Evolutionary conservation across 1,140 invertebrate species (phyloP).

Genomic region (Aphelinus atriplicis): DNA sequence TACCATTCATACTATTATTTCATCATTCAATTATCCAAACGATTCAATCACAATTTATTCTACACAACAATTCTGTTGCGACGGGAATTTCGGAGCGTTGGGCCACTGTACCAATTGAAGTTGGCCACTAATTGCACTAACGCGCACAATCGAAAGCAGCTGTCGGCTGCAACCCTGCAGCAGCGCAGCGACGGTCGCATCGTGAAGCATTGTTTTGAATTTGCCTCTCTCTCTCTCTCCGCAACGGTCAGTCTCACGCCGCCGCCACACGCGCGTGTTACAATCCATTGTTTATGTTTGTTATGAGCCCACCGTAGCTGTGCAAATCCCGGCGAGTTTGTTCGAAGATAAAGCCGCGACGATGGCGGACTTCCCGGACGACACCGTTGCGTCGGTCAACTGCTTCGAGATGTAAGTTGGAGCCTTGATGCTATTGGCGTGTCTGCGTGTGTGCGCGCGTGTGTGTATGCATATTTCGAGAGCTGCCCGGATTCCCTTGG

Average conservation of each 20-base stretch:
- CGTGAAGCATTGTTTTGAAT: conserved; percentile 49
- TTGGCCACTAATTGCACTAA: too few relatives aligned
- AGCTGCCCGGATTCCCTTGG: conserved; percentile 1
- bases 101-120: too few relatives aligned
- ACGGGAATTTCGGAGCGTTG: too few relatives aligned
- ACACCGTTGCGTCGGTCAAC: conserved; percentile 50
- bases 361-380: conserved; percentile 48
- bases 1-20: too few relatives aligned
- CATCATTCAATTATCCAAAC: too few relatives aligned
- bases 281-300: conserved; percentile 4
- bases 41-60: too few relatives aligned
- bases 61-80: too few relatives aligned
- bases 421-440: too few relatives aligned
- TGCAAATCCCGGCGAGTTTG: background rate
- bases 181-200: conserved; percentile 38
- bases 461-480: background rate
- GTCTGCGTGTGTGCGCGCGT: background rate
- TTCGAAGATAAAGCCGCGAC: conserved; percentile 9
- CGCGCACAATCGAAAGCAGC: too few relatives aligned
- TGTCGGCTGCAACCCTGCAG: background rate
- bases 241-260: background rate
- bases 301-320: background rate
- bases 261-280: background rate
- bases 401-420: conserved; percentile 54
- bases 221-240: conserved; percentile 31